Evolutionary conservation across 2,888 invertebrate species (phyloP).

Genomic region (Eucera pruinosa): DNA sequence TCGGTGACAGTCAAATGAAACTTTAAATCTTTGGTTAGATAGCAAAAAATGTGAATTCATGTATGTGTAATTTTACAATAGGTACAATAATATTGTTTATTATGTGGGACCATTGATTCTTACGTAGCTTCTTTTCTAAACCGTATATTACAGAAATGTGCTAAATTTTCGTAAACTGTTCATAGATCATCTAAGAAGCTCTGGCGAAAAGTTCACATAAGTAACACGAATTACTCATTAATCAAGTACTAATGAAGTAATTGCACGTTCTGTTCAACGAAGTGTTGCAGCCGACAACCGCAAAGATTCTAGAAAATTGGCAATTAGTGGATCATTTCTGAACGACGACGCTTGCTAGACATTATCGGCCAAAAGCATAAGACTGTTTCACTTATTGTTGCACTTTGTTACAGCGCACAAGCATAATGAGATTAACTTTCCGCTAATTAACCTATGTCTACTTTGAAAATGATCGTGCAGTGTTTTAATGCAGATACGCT

Average conservation of each 20-base stretch:
- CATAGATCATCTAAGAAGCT: constrained; percentile 13
- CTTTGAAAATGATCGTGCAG: background rate
- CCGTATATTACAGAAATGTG: too few species aligned
- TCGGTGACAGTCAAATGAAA: too few species aligned
- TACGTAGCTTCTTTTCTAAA: too few species aligned
- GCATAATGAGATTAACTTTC: constrained; percentile 21
- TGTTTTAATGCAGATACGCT: background rate
- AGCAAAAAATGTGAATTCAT: too few species aligned
- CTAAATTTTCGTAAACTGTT: constrained; percentile 5
- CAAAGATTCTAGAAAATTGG: constrained; percentile 58
- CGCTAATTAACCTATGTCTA: constrained; percentile 11
- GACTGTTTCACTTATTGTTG: constrained; percentile 8
- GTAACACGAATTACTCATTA: constrained; percentile 51
- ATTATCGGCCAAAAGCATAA: constrained; percentile 11
- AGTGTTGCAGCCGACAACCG: constrained; percentile 34
- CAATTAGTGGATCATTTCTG: constrained; percentile 43
- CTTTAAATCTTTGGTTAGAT: too few species aligned
- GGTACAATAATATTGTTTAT: too few species aligned
- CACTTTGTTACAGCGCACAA: background rate
- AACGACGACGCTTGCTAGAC: constrained; percentile 6
- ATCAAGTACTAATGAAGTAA: constrained; percentile 59
- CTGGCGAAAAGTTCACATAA: constrained; percentile 34
- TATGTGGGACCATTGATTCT: too few species aligned
- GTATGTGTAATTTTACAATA: too few species aligned
- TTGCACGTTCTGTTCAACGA: constrained; percentile 46